Percentiles rank a stretch among this genome's conserved stretches.
These are phyloP conservation scores for Platyrinchus mystaceus DNA, from an alignment of 2,797 vertebrate species.

Conservation along the genomic window DNA sequence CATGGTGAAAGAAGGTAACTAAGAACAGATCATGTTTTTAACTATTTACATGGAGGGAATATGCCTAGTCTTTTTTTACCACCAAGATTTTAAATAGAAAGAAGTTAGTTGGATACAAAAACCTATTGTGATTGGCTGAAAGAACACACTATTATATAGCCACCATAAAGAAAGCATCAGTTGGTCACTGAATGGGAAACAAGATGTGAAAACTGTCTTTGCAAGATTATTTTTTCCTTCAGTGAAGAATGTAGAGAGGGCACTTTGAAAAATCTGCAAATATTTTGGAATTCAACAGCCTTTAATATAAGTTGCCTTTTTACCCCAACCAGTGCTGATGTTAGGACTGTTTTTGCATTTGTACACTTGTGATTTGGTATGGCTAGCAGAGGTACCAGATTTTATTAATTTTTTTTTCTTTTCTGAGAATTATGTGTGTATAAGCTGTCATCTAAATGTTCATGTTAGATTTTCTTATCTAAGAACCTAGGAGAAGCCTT, in stretches of 20 bases:
- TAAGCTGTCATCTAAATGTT: background rate
- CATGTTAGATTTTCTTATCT: background rate
- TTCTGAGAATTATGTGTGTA: background rate
- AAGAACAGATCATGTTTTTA: background rate
- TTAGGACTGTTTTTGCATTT: background rate
- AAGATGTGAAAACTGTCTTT: background rate
- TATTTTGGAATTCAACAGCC: background rate
- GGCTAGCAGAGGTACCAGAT: background rate
- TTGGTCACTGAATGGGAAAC: background rate
- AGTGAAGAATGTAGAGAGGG: background rate
- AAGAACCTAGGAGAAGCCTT: background rate
- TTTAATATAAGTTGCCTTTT: background rate
- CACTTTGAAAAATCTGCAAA: background rate
- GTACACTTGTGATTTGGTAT: background rate
- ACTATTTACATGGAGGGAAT: background rate
- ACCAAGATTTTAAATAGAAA: background rate
- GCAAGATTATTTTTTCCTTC: background rate
- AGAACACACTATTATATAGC: background rate
- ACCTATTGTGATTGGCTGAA: background rate
- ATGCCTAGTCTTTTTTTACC: background rate
- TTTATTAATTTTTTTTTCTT: background rate
- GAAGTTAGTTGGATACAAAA: background rate
- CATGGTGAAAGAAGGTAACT: background rate
- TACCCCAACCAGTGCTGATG: background rate
- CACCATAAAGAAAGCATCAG: background rate